phyloP scores from a whole-genome alignment of 1,140 invertebrate genomes.

The Cyrtorhinus lividipennis region DNA sequence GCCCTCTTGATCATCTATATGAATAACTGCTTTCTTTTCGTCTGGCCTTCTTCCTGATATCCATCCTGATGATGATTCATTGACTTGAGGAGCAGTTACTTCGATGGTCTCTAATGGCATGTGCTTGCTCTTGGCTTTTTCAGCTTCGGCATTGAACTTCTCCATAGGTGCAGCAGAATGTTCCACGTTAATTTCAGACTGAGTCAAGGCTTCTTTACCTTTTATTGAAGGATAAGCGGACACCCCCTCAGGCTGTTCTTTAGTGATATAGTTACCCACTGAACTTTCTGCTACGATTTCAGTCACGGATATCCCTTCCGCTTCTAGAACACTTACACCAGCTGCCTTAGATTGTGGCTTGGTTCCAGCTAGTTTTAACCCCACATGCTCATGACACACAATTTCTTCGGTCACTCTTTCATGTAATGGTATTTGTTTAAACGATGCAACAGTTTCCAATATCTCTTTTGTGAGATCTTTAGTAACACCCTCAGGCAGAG shows the following conservation, averaged over 20 bases:
- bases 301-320: slow-evolving; percentile 37
- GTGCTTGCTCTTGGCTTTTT: slow-evolving; percentile 34
- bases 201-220: slow-evolving; percentile 34
- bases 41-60: slow-evolving; percentile 32
- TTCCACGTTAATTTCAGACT: slow-evolving; percentile 36
- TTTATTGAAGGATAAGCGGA: slow-evolving; percentile 29
- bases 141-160: slow-evolving; percentile 29
- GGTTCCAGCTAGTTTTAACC: slow-evolving; percentile 30
- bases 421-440: slow-evolving; percentile 33
- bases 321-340: slow-evolving; percentile 32
- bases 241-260: slow-evolving; percentile 26
- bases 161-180: slow-evolving; percentile 31
- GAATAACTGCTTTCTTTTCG: slow-evolving; percentile 33
- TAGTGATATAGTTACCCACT: slow-evolving; percentile 30
- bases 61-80: slow-evolving; percentile 40
- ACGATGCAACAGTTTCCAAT: slow-evolving; percentile 32
- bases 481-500: slow-evolving; percentile 35
- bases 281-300: slow-evolving; percentile 32
- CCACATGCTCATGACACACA: slow-evolving; percentile 33
- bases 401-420: slow-evolving; percentile 39
- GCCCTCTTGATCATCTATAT: slow-evolving; percentile 34
- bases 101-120: slow-evolving; percentile 35
- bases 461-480: slow-evolving; percentile 31
- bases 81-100: slow-evolving; percentile 35
- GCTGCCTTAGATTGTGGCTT: slow-evolving; percentile 28